Percentiles rank a stretch among this genome's conserved stretches.
Evolutionary conservation across 2,797 vertebrate genomes (phyloP).

Genomic region (Aotus griseimembra): DNA sequence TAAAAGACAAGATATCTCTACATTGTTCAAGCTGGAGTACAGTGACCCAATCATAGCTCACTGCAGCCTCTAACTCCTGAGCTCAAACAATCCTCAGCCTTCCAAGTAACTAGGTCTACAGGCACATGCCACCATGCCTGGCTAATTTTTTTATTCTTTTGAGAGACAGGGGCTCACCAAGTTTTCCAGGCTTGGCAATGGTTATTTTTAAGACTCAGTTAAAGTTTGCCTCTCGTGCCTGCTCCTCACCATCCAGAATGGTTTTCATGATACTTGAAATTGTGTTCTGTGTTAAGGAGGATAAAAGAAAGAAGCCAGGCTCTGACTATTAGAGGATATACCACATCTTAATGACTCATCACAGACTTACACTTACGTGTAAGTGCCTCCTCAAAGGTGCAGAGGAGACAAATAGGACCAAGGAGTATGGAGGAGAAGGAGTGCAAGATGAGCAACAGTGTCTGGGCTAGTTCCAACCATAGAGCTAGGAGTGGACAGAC

Average conservation of each 20-base stretch:
- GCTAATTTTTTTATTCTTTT: too few relatives aligned
- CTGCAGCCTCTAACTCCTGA: too few relatives aligned
- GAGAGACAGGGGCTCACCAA: too few relatives aligned
- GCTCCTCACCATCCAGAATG: background rate
- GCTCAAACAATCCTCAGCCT: too few relatives aligned
- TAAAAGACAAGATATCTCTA: too few relatives aligned
- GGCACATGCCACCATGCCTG: too few relatives aligned
- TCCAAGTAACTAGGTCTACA: too few relatives aligned
- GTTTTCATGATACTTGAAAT: background rate
- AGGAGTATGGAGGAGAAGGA: background rate
- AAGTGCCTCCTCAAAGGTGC: background rate
- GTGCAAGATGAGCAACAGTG: background rate
- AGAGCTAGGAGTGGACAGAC: background rate
- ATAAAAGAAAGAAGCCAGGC: background rate
- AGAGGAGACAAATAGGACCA: background rate
- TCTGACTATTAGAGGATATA: background rate
- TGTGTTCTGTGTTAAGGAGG: background rate
- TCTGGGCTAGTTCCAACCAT: too few relatives aligned
- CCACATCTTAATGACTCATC: background rate
- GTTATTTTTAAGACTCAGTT: background rate
- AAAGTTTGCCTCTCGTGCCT: background rate
- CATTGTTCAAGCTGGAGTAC: too few relatives aligned
- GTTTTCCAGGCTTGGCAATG: too few relatives aligned
- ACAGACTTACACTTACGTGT: background rate
- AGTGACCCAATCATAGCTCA: too few relatives aligned